Base-by-base conservation (phyloP, 2,797 vertebrate genomes). In the Paedocypris micromegethes region DNA sequence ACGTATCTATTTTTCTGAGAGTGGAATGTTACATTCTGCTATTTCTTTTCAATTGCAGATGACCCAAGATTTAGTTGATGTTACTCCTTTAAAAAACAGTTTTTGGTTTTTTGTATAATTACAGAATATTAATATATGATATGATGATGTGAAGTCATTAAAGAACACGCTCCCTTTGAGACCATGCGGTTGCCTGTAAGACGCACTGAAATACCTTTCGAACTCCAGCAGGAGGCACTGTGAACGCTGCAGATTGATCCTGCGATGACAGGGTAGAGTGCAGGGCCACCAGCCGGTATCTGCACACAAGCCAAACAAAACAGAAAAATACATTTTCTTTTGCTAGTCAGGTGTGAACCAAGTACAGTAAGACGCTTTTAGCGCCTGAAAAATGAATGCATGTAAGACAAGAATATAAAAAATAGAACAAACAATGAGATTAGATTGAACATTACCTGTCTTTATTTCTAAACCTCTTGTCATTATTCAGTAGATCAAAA, bases 251-350 rank as follows among this genome's bases (percentile, higher is more conserved):
- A 69, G 93, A 90, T 81, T 99, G 96, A 75, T 99, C 96, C 83
- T 95, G 94, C 2, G 94, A 95, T 0, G 95, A 96, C 46, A 99
- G 91, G 43, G 94, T 92, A 0, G 96, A 99, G 85, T 99, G 97
- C 9, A 99, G 90, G 43, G 94, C 91, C 75, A 98, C 91, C 73
- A 98, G 79, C 74, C 79, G 91, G 79, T 92, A 95, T 78, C 97
- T 98, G 46, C 3, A 63, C 9, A 44, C 38, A 9, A 69, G 38
- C 4, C 43, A 23, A 23, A 23, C 1, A 23, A 23, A 23, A 23
- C 23, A 23, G 23, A 23, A 23, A 23, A 23, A 23, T 23, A 23
- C 23, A 23, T 23, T 23, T 23, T 23, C 1, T 23, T 23, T 23
- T 23, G 23, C 23, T 23, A 23, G 23, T 23, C 23, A 23, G 23